phyloP scores from a whole-genome alignment of 2,797 vertebrate genomes.

The Premnoplex brunnescens region DNA sequence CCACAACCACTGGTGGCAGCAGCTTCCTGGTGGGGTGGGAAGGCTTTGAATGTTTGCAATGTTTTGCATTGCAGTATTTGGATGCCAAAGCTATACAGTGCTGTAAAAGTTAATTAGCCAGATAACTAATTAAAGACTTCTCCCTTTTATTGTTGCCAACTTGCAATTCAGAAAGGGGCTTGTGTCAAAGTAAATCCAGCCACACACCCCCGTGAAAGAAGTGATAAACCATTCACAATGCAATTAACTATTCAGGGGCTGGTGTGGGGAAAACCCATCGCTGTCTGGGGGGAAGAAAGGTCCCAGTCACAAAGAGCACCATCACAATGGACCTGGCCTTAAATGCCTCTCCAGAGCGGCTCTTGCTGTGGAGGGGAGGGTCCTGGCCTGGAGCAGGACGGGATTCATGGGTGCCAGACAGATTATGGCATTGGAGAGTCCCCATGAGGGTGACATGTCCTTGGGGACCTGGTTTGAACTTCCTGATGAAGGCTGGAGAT shows the following conservation, averaged over 20 bases:
- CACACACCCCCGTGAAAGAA: conserved; percentile 34
- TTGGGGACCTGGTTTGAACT: not conserved
- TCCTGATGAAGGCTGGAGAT: not conserved
- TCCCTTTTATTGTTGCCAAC: conserved; percentile 66
- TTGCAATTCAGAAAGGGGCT: conserved; percentile 47
- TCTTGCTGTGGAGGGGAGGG: not conserved
- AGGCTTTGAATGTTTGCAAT: conserved; percentile 31
- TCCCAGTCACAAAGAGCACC: not conserved
- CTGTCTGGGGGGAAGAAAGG: not conserved
- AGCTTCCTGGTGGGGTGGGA: conserved; percentile 47
- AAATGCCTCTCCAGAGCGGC: not conserved
- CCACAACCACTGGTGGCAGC: not conserved
- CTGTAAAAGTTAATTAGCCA: conserved; percentile 59
- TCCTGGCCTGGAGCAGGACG: not conserved
- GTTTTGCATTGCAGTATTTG: conserved; percentile 62
- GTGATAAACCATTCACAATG: not conserved
- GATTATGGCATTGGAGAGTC: not conserved
- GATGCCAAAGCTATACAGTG: conserved; percentile 47
- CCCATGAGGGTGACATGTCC: not conserved
- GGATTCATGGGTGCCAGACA: not conserved
- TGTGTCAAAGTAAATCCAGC: conserved; percentile 47
- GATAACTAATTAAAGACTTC: conserved; percentile 67
- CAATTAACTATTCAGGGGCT: not conserved
- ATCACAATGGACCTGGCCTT: not conserved
- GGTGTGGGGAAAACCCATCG: not conserved